Evolutionary conservation across 35 echinoderm and acorn worm species (phyloP).

Genomic region (Diadema setosum): DNA sequence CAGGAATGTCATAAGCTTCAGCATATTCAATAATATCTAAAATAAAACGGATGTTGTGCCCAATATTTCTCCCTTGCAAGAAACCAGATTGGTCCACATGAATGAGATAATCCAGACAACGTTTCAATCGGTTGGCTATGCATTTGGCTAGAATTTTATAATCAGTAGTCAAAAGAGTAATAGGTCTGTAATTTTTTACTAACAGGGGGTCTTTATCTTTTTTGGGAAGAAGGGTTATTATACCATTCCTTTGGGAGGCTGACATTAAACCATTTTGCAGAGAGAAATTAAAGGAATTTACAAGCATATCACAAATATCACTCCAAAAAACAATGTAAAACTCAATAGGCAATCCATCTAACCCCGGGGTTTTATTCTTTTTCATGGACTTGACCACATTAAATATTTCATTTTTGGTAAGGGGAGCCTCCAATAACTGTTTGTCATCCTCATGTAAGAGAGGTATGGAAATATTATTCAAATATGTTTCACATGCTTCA

Average conservation of each 20-base stretch:
- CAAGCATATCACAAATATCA: background rate
- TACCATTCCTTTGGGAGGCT: background rate
- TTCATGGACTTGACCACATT: background rate
- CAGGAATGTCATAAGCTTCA: background rate
- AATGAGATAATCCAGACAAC: background rate
- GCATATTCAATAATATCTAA: conserved; percentile 7
- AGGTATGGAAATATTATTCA: background rate
- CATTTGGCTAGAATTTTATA: background rate
- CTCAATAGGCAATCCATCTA: background rate
- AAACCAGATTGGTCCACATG: background rate
- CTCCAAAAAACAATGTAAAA: conserved; percentile 13
- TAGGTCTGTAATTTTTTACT: background rate
- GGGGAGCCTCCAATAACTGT: background rate
- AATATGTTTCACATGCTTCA: background rate
- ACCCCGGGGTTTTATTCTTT: background rate
- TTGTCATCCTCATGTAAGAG: background rate
- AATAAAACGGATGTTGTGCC: no score
- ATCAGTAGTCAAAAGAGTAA: no score
- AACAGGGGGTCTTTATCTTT: conserved; percentile 6
- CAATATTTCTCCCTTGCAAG: background rate
- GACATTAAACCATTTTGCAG: background rate
- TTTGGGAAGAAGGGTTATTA: background rate
- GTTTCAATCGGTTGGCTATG: conserved; percentile 3
- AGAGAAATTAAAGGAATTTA: background rate
- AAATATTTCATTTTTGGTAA: background rate